Conservation (phyloP, 2,797 vertebrate species). For the Myotis findleyi region DNA sequence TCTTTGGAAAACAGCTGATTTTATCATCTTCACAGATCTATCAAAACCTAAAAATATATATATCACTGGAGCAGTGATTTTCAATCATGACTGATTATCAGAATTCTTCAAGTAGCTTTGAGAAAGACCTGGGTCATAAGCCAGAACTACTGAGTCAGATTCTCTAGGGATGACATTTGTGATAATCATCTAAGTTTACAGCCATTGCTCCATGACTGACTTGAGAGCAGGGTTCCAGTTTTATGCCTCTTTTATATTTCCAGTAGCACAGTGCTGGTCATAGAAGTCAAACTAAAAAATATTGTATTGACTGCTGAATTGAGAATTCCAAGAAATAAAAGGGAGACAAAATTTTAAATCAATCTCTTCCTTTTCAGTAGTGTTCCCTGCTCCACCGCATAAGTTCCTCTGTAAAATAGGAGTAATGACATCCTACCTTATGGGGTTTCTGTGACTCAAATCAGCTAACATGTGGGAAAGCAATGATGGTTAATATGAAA, state of each 20-base stretch:
- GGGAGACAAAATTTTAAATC: conserved; percentile 11
- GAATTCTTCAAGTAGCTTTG: conserved; percentile 30
- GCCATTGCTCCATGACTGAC: neutral
- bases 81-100: neutral
- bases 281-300: conserved; percentile 20
- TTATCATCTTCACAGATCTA: neutral
- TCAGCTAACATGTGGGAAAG: neutral
- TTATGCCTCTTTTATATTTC: neutral
- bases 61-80: neutral
- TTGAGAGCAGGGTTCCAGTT: neutral
- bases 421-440: neutral
- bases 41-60: neutral
- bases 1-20: neutral
- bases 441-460: conserved; percentile 16
- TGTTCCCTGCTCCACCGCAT: neutral
- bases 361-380: conserved; percentile 2
- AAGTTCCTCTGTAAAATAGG: conserved; percentile 14
- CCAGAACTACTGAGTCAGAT: conserved; percentile 14
- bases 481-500: neutral
- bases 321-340: conserved; percentile 58
- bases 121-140: neutral
- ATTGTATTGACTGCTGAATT: neutral
- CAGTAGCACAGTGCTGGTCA: neutral
- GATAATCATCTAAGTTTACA: neutral
- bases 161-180: neutral